These are phyloP conservation scores for Orius insidiosus DNA, from an alignment of 1,140 invertebrate genomes.

Conservation along the genomic window DNA sequence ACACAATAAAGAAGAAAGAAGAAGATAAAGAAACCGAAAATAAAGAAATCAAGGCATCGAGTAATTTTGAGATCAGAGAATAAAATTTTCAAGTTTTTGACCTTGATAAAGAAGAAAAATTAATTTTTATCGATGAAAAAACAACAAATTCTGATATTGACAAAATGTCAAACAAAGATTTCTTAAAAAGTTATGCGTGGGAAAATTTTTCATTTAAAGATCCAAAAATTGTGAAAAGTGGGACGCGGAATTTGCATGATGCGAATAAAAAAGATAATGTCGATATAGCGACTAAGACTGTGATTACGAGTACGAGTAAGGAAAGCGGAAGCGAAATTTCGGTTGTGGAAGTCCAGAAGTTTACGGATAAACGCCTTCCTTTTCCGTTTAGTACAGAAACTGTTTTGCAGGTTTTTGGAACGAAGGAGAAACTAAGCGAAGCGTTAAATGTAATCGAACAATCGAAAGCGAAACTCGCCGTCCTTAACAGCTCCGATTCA, in stretches of 20 bases:
- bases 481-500: not conserved
- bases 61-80: too few species aligned
- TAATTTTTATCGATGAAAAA: too few species aligned
- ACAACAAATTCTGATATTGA: too few species aligned
- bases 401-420: conserved; percentile 4
- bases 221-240: too few species aligned
- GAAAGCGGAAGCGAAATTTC: not conserved
- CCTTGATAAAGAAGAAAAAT: too few species aligned
- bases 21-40: not conserved
- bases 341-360: not conserved
- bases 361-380: not conserved
- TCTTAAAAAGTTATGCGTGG: too few species aligned
- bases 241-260: too few species aligned
- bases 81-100: not conserved
- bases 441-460: not conserved
- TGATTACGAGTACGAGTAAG: not conserved
- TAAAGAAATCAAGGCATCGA: not conserved
- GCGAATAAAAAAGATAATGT: not conserved
- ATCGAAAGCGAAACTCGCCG: not conserved
- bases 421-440: not conserved
- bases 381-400: conserved; percentile 8
- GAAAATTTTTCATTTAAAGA: too few species aligned
- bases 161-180: too few species aligned
- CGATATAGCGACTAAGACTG: not conserved
- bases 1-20: conserved; percentile 11